phyloP scores from a whole-genome alignment of 2,797 vertebrate species.

The Tragopan temminckii region DNA sequence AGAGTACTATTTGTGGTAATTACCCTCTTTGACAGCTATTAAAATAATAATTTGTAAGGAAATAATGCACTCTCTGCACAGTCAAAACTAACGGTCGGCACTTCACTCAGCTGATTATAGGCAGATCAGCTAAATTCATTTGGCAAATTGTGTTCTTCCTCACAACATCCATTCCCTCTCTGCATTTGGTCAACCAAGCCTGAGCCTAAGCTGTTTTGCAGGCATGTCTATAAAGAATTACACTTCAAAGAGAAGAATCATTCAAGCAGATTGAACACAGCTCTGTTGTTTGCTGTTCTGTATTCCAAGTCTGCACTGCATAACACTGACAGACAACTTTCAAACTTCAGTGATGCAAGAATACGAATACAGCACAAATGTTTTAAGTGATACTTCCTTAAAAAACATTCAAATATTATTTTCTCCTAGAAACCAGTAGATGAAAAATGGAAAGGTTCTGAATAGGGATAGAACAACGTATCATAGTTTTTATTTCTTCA shows the following conservation, averaged over 20 bases:
- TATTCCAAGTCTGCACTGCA: neutral
- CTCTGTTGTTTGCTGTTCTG: neutral
- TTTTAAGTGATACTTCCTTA: neutral
- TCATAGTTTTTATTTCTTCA: fast-evolving
- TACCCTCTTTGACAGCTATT: neutral
- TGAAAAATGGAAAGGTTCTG: neutral
- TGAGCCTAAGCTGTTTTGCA: neutral
- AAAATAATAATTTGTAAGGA: neutral
- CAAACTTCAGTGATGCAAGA: neutral
- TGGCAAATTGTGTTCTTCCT: neutral
- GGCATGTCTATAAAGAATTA: neutral
- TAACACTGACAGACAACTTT: neutral
- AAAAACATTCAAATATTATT: neutral
- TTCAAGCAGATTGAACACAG: neutral
- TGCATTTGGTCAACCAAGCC: neutral
- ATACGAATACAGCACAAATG: neutral
- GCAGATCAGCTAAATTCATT: neutral
- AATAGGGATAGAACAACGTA: fast-evolving
- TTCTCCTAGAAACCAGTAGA: neutral
- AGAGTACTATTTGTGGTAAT: neutral
- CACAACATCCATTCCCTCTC: neutral
- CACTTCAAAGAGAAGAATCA: fast-evolving
- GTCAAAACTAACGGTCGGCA: neutral
- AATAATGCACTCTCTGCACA: neutral
- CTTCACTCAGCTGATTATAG: neutral